Percentiles rank a stretch among this genome's conserved stretches.
These are phyloP conservation scores for Strigamia crassipes DNA, from an alignment of 2,888 invertebrate species.

Conservation along the genomic window DNA sequence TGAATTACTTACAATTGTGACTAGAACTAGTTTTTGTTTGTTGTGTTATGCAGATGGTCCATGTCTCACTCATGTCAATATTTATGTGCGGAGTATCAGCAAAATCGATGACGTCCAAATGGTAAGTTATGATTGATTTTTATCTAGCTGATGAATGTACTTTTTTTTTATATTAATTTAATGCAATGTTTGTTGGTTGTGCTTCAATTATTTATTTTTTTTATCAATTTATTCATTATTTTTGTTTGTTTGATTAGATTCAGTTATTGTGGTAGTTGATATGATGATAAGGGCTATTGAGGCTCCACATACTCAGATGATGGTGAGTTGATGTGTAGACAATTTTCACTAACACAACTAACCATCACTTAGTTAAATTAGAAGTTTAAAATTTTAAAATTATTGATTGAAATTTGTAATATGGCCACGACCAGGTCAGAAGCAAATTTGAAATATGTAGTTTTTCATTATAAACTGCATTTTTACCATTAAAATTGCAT, in stretches of 20 bases:
- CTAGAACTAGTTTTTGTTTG: background rate
- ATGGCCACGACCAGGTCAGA: no score
- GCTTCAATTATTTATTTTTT: background rate
- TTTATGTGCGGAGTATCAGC: slow-evolving; percentile 96
- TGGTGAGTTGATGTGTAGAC: slow-evolving; percentile 77
- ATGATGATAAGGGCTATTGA: slow-evolving; percentile 97
- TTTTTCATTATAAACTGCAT: no score
- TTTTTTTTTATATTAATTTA: background rate
- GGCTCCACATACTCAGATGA: slow-evolving; percentile 98
- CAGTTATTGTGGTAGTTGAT: slow-evolving; percentile 96
- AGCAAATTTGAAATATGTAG: no score
- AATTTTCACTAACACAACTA: background rate
- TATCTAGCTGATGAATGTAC: background rate
- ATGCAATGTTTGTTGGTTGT: background rate
- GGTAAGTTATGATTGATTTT: slow-evolving; percentile 72
- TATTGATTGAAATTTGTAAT: no score
- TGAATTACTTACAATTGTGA: slow-evolving; percentile 20
- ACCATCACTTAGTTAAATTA: background rate
- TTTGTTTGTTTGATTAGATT: slow-evolving; percentile 72
- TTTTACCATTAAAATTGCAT: no score
- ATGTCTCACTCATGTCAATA: slow-evolving; percentile 95
- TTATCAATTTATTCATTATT: background rate
- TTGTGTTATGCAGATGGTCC: slow-evolving; percentile 75
- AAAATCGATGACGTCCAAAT: slow-evolving; percentile 99
- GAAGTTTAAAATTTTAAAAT: no score